Evolutionary conservation across 2,888 invertebrate species (phyloP).

Genomic region (Bugulina stolonifera): DNA sequence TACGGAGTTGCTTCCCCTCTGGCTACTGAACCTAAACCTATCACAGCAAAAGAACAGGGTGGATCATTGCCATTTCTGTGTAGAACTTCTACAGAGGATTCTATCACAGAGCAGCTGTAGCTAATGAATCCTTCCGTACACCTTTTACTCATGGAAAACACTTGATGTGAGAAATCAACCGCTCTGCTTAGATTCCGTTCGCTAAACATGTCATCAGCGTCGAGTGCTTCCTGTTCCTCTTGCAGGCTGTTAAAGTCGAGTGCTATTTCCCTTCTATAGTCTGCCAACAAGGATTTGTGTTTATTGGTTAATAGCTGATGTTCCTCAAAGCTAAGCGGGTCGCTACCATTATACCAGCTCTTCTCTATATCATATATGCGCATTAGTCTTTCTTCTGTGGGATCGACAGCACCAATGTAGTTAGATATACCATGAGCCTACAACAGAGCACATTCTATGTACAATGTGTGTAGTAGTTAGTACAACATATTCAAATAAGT

Average conservation of each 20-base stretch:
- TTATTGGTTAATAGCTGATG: neutral
- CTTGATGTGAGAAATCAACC: neutral
- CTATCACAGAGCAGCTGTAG: no score
- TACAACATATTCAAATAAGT: no score
- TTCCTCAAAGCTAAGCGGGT: neutral
- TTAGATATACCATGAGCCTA: no score
- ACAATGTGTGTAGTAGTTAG: no score
- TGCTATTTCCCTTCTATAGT: neutral
- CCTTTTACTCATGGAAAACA: neutral
- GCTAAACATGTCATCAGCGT: neutral
- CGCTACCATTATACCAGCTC: neutral
- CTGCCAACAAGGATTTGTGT: neutral
- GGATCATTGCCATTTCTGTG: neutral
- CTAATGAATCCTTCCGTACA: no score
- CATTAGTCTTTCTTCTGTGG: no score
- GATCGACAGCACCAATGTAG: no score
- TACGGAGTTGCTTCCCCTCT: neutral
- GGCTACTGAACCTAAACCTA: neutral
- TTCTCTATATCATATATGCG: neutral
- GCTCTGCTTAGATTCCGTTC: neutral
- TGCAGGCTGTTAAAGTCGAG: neutral
- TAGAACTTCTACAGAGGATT: neutral
- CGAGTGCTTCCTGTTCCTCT: neutral
- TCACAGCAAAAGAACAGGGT: neutral
- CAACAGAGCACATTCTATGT: no score